phyloP scores from a whole-genome alignment of 1,140 invertebrate genomes.

The Musca domestica region DNA sequence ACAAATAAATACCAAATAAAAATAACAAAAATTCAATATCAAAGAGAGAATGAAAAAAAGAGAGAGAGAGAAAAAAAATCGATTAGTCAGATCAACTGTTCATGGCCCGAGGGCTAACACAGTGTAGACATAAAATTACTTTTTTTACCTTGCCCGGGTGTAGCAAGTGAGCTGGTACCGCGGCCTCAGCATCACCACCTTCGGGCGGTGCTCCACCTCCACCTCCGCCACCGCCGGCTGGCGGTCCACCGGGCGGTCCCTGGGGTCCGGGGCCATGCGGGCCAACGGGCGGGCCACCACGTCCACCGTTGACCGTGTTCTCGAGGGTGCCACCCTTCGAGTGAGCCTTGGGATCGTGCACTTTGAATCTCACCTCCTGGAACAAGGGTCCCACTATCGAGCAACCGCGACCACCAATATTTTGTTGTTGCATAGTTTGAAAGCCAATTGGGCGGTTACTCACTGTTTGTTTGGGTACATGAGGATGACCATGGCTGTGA shows the following conservation, averaged over 20 bases:
- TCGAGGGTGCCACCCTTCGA: constrained; percentile 86
- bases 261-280: constrained; percentile 52
- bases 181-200: constrained; percentile 63
- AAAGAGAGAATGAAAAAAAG: neutral
- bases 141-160: constrained; percentile 71
- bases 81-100: constrained; percentile 18
- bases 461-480: constrained; percentile 55
- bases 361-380: constrained; percentile 92
- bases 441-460: constrained; percentile 55
- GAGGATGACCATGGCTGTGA: constrained; percentile 53
- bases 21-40: neutral
- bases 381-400: constrained; percentile 75
- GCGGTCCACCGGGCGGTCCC: constrained; percentile 46
- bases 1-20: neutral
- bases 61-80: constrained; percentile 19
- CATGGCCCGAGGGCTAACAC: neutral
- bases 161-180: constrained; percentile 71
- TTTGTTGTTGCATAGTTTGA: constrained; percentile 55
- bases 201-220: constrained; percentile 60
- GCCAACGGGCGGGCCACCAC: constrained; percentile 63
- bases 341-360: constrained; percentile 88
- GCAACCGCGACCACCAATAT: constrained; percentile 56
- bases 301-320: constrained; percentile 82
- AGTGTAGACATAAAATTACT: constrained; percentile 38
- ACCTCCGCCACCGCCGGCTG: constrained; percentile 61